Evolutionary conservation across 2,797 vertebrate species (phyloP).

Genomic region (Esox lucius): DNA sequence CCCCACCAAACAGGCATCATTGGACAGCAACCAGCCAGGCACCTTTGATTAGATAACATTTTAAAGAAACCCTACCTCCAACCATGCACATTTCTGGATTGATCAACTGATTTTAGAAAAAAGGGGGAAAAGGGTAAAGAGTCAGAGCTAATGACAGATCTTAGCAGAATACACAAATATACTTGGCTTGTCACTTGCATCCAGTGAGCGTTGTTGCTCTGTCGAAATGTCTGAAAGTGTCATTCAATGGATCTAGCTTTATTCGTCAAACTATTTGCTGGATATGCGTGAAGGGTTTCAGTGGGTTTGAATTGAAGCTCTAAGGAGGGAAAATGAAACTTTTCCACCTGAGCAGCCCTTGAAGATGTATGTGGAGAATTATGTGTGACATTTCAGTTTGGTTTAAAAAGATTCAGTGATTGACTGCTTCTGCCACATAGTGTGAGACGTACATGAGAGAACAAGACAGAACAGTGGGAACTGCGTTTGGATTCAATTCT

Average conservation of each 20-base stretch:
- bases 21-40: constrained; percentile 53
- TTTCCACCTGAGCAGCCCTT: not conserved
- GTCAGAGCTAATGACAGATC: not conserved
- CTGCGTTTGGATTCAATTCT: not conserved
- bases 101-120: not conserved
- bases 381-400: not conserved
- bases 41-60: constrained; percentile 30
- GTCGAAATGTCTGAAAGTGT: not conserved
- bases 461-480: not conserved
- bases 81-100: not conserved
- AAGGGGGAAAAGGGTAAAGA: not conserved
- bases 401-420: not conserved
- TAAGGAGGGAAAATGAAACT: not conserved
- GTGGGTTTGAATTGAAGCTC: constrained; percentile 1
- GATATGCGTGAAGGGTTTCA: constrained; percentile 7
- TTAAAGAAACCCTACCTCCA: not conserved
- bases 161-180: not conserved
- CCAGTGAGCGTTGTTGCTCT: not conserved
- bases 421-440: not conserved
- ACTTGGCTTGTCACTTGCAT: not conserved
- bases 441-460: not conserved
- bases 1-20: constrained; percentile 48
- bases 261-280: not conserved
- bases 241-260: not conserved
- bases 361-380: not conserved